Evolutionary conservation across 2,888 invertebrate species (phyloP).

Genomic region (Falcaria lacertinaria): DNA sequence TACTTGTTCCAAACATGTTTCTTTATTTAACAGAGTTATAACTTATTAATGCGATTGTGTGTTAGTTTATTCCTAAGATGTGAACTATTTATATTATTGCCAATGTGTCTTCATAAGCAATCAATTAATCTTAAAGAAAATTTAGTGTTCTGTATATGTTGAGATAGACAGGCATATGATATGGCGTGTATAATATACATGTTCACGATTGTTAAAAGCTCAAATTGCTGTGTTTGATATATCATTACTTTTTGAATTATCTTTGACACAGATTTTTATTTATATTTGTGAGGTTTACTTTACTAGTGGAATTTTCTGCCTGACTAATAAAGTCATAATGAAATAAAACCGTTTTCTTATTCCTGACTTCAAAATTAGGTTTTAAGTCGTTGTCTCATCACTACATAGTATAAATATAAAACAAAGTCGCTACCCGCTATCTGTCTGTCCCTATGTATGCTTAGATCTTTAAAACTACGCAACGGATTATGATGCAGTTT

Average conservation of each 20-base stretch:
- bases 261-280: constrained; percentile 25
- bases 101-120: constrained; percentile 3
- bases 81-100: neutral
- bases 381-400: too few species aligned
- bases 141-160: too few species aligned
- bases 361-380: too few species aligned
- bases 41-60: neutral
- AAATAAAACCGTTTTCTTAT: constrained; percentile 9
- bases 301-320: constrained; percentile 25
- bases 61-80: neutral
- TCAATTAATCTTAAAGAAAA: too few species aligned
- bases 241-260: constrained; percentile 12
- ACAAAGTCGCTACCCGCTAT: too few species aligned
- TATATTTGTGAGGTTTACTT: constrained; percentile 31
- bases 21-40: neutral
- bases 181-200: neutral
- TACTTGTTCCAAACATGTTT: neutral
- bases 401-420: too few species aligned
- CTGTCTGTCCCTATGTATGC: too few species aligned
- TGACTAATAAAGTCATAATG: constrained; percentile 41
- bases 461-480: too few species aligned
- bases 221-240: constrained; percentile 17
- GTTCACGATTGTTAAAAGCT: constrained; percentile 21
- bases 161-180: too few species aligned
- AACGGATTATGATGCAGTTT: too few species aligned